phyloP scores from a whole-genome alignment of 2,797 vertebrate species.

The Gymnocypris eckloni region DNA sequence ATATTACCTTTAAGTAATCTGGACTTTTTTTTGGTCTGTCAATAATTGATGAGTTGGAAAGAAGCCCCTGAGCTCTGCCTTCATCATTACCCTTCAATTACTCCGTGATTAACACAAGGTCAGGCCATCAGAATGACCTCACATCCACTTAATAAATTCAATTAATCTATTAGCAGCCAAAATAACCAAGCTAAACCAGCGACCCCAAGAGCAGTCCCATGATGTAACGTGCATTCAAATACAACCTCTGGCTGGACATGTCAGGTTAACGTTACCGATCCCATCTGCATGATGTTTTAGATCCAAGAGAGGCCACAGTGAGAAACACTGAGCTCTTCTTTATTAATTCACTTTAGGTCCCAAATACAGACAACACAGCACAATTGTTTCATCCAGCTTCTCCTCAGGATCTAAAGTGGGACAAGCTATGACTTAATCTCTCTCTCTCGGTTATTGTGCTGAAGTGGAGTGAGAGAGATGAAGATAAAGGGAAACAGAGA shows the following conservation, averaged over 20 bases:
- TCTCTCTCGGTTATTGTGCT: constrained; percentile 50
- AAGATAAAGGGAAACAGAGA: constrained; percentile 32
- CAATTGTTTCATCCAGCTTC: constrained; percentile 35
- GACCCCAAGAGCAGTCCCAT: not conserved
- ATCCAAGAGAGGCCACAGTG: not conserved
- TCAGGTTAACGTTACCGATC: not conserved
- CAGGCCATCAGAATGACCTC: constrained; percentile 71
- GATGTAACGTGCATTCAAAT: constrained; percentile 13
- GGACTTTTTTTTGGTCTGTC: not conserved
- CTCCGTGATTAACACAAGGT: constrained; percentile 74
- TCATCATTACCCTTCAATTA: constrained; percentile 66
- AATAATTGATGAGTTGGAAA: constrained; percentile 33
- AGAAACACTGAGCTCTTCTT: not conserved
- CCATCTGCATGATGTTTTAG: constrained; percentile 4
- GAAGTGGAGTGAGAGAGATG: constrained; percentile 29
- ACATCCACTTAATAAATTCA: constrained; percentile 71
- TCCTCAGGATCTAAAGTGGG: constrained; percentile 59
- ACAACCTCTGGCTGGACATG: not conserved
- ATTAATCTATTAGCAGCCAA: constrained; percentile 68
- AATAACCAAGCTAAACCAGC: constrained; percentile 32
- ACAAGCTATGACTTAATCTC: constrained; percentile 51
- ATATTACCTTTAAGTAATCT: constrained; percentile 9
- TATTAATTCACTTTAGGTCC: constrained; percentile 29
- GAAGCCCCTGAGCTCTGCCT: constrained; percentile 34
- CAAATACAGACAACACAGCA: constrained; percentile 17